phyloP scores from a whole-genome alignment of 2,113 vertebrate genomes.

The Mellivora capensis region DNA sequence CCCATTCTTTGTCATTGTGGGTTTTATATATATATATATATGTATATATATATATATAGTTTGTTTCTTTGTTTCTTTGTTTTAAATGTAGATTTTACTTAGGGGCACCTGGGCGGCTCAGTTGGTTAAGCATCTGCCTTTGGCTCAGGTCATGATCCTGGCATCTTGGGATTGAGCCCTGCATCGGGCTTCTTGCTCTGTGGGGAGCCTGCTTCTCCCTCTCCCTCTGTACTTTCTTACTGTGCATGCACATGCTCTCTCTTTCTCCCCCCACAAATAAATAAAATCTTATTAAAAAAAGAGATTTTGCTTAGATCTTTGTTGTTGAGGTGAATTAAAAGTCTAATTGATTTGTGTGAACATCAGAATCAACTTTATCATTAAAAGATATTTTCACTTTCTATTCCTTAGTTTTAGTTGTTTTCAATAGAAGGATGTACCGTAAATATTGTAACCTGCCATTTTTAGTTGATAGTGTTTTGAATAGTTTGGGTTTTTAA shows the following conservation, averaged over 20 bases:
- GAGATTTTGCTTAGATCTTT: not conserved
- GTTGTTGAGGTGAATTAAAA: not conserved
- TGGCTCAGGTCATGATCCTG: not conserved
- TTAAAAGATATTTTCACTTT: not conserved
- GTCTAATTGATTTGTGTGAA: not conserved
- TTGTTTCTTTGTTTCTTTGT: too few species aligned
- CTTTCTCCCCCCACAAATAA: not conserved
- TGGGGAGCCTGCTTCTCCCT: not conserved
- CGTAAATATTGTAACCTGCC: not conserved
- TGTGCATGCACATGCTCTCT: not conserved
- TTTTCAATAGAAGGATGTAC: not conserved
- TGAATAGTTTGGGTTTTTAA: not conserved
- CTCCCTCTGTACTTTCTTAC: not conserved
- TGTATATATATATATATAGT: not conserved
- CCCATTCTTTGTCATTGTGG: not conserved
- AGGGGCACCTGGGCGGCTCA: not conserved
- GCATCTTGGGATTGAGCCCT: not conserved
- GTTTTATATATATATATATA: not conserved
- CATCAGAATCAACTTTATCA: conserved; percentile 17
- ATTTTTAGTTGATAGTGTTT: conserved; percentile 13
- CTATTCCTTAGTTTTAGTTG: not conserved
- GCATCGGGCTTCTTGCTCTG: too few species aligned
- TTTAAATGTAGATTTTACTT: not conserved
- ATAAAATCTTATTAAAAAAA: not conserved
- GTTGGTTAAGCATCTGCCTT: too few species aligned